phyloP scores from a whole-genome alignment of 2,888 invertebrate genomes.

The Tuberolachnus salignus region DNA sequence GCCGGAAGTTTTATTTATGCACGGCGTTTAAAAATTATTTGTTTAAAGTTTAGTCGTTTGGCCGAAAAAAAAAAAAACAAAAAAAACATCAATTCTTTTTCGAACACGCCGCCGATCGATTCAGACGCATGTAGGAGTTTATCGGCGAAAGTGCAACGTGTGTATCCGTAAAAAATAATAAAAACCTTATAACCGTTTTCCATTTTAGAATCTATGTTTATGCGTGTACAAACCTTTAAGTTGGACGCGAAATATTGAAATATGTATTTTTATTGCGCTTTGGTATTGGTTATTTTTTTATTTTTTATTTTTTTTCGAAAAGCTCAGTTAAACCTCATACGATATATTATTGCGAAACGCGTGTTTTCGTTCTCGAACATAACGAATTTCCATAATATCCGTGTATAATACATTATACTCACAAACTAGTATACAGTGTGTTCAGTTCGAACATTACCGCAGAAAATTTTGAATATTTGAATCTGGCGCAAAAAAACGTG shows the following conservation, averaged over 20 bases:
- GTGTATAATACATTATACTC: too few species aligned
- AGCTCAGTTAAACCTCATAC: neutral
- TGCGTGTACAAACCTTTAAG: neutral
- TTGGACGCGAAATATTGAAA: slow-evolving; percentile 19
- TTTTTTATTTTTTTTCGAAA: too few species aligned
- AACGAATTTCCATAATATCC: too few species aligned
- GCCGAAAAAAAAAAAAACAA: neutral
- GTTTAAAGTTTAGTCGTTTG: slow-evolving; percentile 23
- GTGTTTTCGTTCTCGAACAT: too few species aligned
- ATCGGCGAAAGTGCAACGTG: neutral
- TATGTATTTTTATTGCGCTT: slow-evolving; percentile 7
- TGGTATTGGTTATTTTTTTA: slow-evolving; percentile 9
- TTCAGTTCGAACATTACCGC: too few species aligned
- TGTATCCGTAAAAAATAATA: slow-evolving; percentile 36
- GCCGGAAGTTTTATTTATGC: neutral
- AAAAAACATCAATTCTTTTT: slow-evolving; percentile 26
- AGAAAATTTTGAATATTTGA: too few species aligned
- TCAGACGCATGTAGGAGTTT: slow-evolving; percentile 7
- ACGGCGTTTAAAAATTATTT: slow-evolving; percentile 9
- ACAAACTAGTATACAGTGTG: too few species aligned
- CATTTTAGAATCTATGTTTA: slow-evolving; percentile 3
- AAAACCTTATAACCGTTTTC: slow-evolving; percentile 25
- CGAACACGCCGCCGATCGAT: neutral
- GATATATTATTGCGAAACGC: neutral
- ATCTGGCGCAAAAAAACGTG: too few species aligned